Percentiles rank a stretch among this genome's conserved stretches.
phyloP scores from a whole-genome alignment of 1,140 invertebrate species.

The Drosophila micromelanica region DNA sequence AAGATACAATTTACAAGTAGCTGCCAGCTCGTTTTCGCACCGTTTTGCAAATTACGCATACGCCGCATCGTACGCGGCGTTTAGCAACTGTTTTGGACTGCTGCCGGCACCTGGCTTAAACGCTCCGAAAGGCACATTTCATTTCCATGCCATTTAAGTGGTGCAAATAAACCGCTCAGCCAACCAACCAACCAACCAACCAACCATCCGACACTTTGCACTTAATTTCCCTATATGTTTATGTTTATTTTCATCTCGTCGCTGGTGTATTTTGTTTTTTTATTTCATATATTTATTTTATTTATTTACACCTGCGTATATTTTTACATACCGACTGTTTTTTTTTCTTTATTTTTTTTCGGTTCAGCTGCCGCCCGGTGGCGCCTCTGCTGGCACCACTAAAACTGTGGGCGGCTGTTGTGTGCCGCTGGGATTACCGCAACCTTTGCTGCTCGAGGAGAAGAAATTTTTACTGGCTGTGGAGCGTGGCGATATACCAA shows the following conservation, averaged over 20 bases:
- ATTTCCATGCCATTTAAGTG: slow-evolving; percentile 62
- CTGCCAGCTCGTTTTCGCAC: slow-evolving; percentile 24
- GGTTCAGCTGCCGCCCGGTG: slow-evolving; percentile 59
- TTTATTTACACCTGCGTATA: slow-evolving; percentile 62
- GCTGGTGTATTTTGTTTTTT: background rate
- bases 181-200: slow-evolving; percentile 28
- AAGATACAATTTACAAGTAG: slow-evolving; percentile 17
- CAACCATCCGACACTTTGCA: slow-evolving; percentile 70
- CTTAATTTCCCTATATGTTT: slow-evolving; percentile 78
- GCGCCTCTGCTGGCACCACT: slow-evolving; percentile 49
- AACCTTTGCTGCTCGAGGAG: slow-evolving; percentile 90
- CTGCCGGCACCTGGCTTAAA: slow-evolving; percentile 47
- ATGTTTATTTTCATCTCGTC: slow-evolving; percentile 45
- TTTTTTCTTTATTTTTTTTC: slow-evolving; percentile 15
- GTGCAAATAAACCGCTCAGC: slow-evolving; percentile 36
- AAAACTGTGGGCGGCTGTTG: slow-evolving; percentile 74
- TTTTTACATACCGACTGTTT: slow-evolving; percentile 31
- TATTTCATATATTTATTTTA: slow-evolving; percentile 53
- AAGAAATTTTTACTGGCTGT: slow-evolving; percentile 94
- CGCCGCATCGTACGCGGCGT: slow-evolving; percentile 19
- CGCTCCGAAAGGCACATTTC: slow-evolving; percentile 50
- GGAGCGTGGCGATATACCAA: slow-evolving; percentile 92
- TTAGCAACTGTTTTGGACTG: slow-evolving; percentile 8
- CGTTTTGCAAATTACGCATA: slow-evolving; percentile 26
- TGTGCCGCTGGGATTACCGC: slow-evolving; percentile 88